Evolutionary conservation across 2,113 vertebrate species (phyloP).

Genomic region (Probosciger aterrimus): DNA sequence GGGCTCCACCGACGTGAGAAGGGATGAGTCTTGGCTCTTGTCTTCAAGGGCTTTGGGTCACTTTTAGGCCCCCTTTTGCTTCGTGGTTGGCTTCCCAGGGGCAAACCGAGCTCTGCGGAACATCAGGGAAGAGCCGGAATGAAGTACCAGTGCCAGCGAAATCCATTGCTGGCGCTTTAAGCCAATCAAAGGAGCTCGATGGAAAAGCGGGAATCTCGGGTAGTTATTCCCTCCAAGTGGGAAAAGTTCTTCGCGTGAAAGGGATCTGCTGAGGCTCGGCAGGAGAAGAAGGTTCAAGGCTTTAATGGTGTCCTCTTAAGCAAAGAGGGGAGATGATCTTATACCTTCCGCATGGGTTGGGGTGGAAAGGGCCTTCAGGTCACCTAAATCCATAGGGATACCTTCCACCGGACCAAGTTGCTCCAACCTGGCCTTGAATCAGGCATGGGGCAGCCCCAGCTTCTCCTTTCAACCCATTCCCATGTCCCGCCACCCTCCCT

Average conservation of each 20-base stretch:
- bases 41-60: too few relatives aligned
- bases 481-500: too few relatives aligned
- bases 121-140: constrained; percentile 89
- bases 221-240: constrained; percentile 83
- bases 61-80: too few relatives aligned
- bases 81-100: too few relatives aligned
- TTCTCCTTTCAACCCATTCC: too few relatives aligned
- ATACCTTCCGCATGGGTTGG: background rate
- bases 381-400: background rate
- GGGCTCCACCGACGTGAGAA: too few relatives aligned
- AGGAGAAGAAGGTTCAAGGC: constrained; percentile 73
- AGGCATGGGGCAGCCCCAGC: background rate
- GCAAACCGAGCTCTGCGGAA: constrained; percentile 45
- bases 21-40: too few relatives aligned
- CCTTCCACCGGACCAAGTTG: background rate
- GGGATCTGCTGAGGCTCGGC: constrained; percentile 75
- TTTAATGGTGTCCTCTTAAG: constrained; percentile 71
- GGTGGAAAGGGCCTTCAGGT: background rate
- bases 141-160: constrained; percentile 95
- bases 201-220: constrained; percentile 92
- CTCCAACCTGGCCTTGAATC: background rate
- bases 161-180: constrained; percentile 91
- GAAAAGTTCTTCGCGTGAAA: constrained; percentile 84
- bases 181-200: constrained; percentile 92
- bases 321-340: constrained; percentile 64